These are phyloP conservation scores for Drosophila arawakana DNA, from an alignment of 1,140 invertebrate genomes.

Conservation along the genomic window DNA sequence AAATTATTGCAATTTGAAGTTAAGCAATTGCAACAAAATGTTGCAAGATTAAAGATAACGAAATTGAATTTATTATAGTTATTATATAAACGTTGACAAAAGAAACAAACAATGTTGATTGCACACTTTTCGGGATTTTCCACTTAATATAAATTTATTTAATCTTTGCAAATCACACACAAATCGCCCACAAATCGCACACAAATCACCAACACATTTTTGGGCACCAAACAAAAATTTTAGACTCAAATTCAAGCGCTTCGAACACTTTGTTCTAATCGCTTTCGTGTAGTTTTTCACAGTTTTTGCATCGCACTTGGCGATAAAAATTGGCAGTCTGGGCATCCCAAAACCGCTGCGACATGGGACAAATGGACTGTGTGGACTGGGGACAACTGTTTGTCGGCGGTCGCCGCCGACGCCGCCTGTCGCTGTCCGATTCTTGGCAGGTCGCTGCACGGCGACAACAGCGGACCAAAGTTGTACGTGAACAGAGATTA, in stretches of 20 bases:
- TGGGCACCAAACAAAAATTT: constrained; percentile 17
- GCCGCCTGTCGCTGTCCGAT: constrained; percentile 24
- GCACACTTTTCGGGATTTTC: background rate
- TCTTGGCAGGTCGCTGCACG: constrained; percentile 33
- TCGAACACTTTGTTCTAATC: constrained; percentile 27
- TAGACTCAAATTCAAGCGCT: constrained; percentile 5
- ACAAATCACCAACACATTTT: constrained; percentile 20
- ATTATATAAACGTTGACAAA: constrained; percentile 4
- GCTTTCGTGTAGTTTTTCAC: constrained; percentile 37
- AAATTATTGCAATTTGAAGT: constrained; percentile 34
- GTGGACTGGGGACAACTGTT: constrained; percentile 24
- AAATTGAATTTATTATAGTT: constrained; percentile 3
- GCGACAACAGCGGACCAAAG: constrained; percentile 43
- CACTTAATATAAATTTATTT: background rate
- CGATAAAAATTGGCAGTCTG: constrained; percentile 64
- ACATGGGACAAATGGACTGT: constrained; percentile 15
- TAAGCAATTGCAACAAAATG: constrained; percentile 36
- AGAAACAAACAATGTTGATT: background rate
- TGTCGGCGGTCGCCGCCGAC: constrained; percentile 19
- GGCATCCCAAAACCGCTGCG: constrained; percentile 46
- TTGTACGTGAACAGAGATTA: constrained; percentile 82
- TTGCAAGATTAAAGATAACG: constrained; percentile 31
- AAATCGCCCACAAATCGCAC: constrained; percentile 16
- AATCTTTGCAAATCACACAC: constrained; percentile 2
- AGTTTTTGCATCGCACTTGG: constrained; percentile 36